Evolutionary conservation across 2,797 vertebrate genomes (phyloP).

Genomic region (Remorina albescens): DNA sequence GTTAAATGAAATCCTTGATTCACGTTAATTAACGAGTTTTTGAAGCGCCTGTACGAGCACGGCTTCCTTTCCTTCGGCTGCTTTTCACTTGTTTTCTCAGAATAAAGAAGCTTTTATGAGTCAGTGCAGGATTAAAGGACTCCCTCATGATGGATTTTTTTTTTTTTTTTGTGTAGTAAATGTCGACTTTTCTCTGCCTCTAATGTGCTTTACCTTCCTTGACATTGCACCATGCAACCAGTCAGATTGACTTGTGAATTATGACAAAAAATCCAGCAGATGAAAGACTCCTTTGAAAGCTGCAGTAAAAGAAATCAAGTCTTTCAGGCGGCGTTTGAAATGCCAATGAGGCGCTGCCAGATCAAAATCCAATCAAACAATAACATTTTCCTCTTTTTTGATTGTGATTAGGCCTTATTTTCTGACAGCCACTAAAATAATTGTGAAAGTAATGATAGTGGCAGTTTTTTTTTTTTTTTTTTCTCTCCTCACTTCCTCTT

Average conservation of each 20-base stretch:
- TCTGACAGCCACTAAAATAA: constrained; percentile 83
- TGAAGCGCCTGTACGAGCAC: constrained; percentile 42
- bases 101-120: constrained; percentile 62
- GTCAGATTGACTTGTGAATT: constrained; percentile 71
- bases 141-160: constrained; percentile 54
- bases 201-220: constrained; percentile 71
- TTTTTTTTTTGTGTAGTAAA: constrained; percentile 60
- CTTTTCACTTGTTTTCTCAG: constrained; percentile 43
- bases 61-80: constrained; percentile 10
- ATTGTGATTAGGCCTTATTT: constrained; percentile 77
- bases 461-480: constrained; percentile 49
- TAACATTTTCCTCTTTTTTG: constrained; percentile 76
- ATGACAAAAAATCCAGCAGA: constrained; percentile 76
- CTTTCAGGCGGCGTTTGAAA: constrained; percentile 71
- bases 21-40: constrained; percentile 62
- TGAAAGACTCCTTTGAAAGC: constrained; percentile 82
- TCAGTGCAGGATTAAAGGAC: constrained; percentile 60
- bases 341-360: constrained; percentile 56
- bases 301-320: constrained; percentile 69
- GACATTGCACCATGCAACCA: constrained; percentile 64
- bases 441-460: constrained; percentile 77
- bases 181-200: constrained; percentile 64
- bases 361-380: constrained; percentile 82
- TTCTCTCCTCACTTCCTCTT: constrained; percentile 24
- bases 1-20: constrained; percentile 62